Evolutionary conservation across 2,797 vertebrate genomes (phyloP).

Genomic region (Sternarchorhynchus goeldii): DNA sequence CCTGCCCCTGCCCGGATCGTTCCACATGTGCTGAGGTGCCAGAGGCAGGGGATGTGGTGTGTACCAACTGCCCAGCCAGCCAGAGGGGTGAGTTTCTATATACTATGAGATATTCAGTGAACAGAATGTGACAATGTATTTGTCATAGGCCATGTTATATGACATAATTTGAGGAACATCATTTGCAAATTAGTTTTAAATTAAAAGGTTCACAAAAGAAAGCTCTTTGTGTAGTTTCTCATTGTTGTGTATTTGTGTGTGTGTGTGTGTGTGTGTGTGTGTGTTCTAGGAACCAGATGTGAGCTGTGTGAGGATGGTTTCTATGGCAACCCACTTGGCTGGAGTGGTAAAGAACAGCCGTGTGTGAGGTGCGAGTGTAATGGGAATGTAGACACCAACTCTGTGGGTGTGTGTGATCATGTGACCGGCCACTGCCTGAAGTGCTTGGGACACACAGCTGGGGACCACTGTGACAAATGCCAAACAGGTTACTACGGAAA

Average conservation of each 20-base stretch:
- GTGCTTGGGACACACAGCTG: slow-evolving; percentile 83
- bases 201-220: background rate
- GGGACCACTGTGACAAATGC: slow-evolving; percentile 81
- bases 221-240: background rate
- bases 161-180: background rate
- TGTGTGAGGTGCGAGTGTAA: slow-evolving; percentile 83
- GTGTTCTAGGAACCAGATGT: slow-evolving; percentile 80
- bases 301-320: slow-evolving; percentile 90
- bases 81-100: slow-evolving; percentile 81
- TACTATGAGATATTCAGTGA: background rate
- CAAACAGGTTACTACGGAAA: slow-evolving; percentile 81
- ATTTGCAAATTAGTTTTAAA: background rate
- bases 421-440: slow-evolving; percentile 83
- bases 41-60: slow-evolving; percentile 80
- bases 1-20: slow-evolving; percentile 84
- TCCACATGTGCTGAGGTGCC: slow-evolving; percentile 79
- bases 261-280: background rate
- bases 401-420: slow-evolving; percentile 84
- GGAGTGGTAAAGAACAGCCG: slow-evolving; percentile 64
- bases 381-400: slow-evolving; percentile 84
- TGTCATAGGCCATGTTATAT: background rate
- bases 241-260: background rate
- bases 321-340: slow-evolving; percentile 87
- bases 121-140: background rate
- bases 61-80: slow-evolving; percentile 84